A percentile compares a stretch with the other conserved stretches of the same genome.
Evolutionary conservation across 1,140 invertebrate genomes (phyloP).

Genomic region (Meloidogyne chitwoodi): DNA sequence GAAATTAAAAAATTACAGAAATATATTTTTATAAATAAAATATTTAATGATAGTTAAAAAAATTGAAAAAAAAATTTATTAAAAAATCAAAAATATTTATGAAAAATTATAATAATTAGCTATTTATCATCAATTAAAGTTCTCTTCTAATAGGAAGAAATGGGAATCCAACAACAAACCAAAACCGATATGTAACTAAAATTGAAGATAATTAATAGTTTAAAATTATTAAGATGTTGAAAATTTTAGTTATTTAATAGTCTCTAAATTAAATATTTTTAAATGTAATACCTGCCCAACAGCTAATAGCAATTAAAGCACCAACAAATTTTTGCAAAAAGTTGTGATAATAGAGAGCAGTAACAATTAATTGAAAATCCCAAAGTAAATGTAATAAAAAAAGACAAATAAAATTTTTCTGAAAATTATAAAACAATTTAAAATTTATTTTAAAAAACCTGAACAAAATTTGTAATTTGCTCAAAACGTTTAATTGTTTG

Average conservation of each 20-base stretch:
- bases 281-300: slow-evolving; percentile 3
- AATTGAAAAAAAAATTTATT: too few relatives aligned
- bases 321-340: slow-evolving; percentile 22
- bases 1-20: not conserved
- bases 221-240: not conserved
- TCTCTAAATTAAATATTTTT: too few relatives aligned
- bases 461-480: slow-evolving; percentile 75
- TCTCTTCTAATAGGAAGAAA: slow-evolving; percentile 20
- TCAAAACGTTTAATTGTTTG: slow-evolving; percentile 35
- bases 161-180: slow-evolving; percentile 19
- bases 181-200: slow-evolving; percentile 19
- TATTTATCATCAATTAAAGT: not conserved
- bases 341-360: slow-evolving; percentile 16
- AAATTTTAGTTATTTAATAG: not conserved
- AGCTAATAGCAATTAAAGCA: slow-evolving; percentile 13
- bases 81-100: not conserved
- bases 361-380: slow-evolving; percentile 21
- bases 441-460: slow-evolving; percentile 53
- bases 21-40: not conserved
- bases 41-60: not conserved
- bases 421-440: slow-evolving; percentile 2
- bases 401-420: slow-evolving; percentile 15
- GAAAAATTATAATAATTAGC: not conserved
- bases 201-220: not conserved
- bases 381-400: slow-evolving; percentile 10